Base-by-base conservation (phyloP, 2,888 invertebrate genomes). In the Lasioglossum lativentre region DNA sequence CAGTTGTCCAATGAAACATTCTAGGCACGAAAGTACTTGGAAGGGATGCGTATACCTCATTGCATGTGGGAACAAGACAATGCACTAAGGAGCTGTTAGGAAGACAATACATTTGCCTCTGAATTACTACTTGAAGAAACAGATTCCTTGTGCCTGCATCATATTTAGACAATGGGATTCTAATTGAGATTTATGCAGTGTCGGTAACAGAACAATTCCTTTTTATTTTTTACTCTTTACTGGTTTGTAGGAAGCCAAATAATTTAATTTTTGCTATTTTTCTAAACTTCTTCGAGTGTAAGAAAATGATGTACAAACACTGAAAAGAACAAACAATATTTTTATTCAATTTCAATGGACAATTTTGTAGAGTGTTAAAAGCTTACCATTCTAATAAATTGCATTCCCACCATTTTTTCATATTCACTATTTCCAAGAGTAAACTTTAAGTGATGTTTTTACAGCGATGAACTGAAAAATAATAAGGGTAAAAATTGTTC, bases 11-110 rank as follows among this genome's bases (percentile, higher is more conserved):
- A n/a, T 16, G 68, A 73, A 59, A 81, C 85, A 86, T 86, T 86
- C 82, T 63, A 63, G 34, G 27, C 86, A 86, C 86, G 86, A 75
- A 52, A n/a, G n/a, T 66, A 59, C 78, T 74, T 59, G 42, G 71
- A 63, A 76, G 74, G 70, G 70, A 81, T 56, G 30, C 34, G 66
- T 66, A 34, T 66, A 70, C 14, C 66, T 81, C 68, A 77, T 79
- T 87, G n/a, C 45, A 81, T 84, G 86, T 82, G 79, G 82, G 76
- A 86, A 86, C 75, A 78, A 82, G 70, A 85, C 85, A 75, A 81
- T 80, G 76, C 76, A 40, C 78, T 56, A 81, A 56, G 52, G 40
- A 27, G 59, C 27, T 59, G 66, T 66, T 34, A 34, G 34, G 19
- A 66, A 30, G 30, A 34, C 66, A 34, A 30, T 66, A 66, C 34